Percentiles rank a stretch among this genome's conserved stretches.
Evolutionary conservation across 2,888 invertebrate species (phyloP).

Genomic region (Agrotis clavis): DNA sequence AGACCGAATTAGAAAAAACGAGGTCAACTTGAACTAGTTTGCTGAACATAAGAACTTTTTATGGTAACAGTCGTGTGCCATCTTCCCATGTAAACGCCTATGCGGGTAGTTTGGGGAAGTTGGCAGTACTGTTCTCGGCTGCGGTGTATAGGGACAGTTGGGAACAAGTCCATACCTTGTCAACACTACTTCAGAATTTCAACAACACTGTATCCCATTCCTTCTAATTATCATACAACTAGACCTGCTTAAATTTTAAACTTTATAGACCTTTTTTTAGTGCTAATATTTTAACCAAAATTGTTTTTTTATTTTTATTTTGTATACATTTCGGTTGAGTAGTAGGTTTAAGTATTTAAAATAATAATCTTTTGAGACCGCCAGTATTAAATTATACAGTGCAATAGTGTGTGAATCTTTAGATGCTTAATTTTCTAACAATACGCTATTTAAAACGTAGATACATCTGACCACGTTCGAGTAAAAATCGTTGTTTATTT

Average conservation of each 20-base stretch:
- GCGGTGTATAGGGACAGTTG: neutral
- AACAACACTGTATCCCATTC: neutral
- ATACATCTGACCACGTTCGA: constrained; percentile 44
- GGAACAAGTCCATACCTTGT: neutral
- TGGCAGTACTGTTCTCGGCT: neutral
- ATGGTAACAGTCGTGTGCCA: neutral
- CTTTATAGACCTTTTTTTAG: neutral
- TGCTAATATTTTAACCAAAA: neutral
- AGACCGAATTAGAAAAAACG: neutral
- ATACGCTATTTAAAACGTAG: neutral
- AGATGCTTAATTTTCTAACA: neutral
- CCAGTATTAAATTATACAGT: constrained; percentile 38
- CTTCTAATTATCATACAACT: neutral
- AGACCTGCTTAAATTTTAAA: no score
- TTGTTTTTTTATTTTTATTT: neutral
- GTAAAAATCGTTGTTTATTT: constrained; percentile 19
- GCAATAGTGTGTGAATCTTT: constrained; percentile 10
- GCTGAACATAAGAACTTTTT: neutral
- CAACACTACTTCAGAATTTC: neutral
- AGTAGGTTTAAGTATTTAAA: constrained; percentile 27
- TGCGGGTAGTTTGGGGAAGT: no score
- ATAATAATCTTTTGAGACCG: neutral
- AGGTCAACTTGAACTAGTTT: neutral
- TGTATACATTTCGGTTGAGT: neutral
- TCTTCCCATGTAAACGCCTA: neutral